Conservation (phyloP, 2,113 vertebrate genomes). For the Tupaia chinensis region DNA sequence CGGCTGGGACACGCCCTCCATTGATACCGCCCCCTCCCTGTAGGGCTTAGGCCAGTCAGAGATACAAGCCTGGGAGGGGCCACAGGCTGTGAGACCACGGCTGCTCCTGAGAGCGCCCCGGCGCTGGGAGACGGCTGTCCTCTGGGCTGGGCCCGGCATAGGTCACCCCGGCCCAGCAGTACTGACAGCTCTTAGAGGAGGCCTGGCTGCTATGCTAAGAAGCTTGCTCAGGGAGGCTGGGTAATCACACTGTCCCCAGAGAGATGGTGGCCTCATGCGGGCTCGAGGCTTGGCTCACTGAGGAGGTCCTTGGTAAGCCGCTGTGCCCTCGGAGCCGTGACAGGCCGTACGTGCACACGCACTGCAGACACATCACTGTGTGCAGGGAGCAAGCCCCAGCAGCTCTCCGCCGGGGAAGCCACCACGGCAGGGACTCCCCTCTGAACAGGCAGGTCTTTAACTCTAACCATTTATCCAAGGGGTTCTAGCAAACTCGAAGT, state of each 20-base stretch:
- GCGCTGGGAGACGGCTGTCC: background rate
- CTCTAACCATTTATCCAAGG: background rate
- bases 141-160: background rate
- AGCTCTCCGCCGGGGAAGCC: background rate
- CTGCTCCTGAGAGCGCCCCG: background rate
- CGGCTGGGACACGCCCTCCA: background rate
- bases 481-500: background rate
- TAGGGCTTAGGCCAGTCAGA: background rate
- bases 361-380: background rate
- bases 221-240: background rate
- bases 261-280: background rate
- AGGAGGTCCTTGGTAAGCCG: background rate
- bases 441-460: background rate
- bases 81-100: background rate
- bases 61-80: background rate
- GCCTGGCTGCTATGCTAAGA: rapidly evolving
- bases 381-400: background rate
- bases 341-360: no score
- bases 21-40: no score
- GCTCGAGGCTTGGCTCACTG: background rate
- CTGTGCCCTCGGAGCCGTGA: no score
- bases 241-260: background rate
- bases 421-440: background rate
- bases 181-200: rapidly evolving
- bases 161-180: background rate